Conservation (phyloP, 2,113 vertebrate genomes). For the Paraplagusia blochii region DNA sequence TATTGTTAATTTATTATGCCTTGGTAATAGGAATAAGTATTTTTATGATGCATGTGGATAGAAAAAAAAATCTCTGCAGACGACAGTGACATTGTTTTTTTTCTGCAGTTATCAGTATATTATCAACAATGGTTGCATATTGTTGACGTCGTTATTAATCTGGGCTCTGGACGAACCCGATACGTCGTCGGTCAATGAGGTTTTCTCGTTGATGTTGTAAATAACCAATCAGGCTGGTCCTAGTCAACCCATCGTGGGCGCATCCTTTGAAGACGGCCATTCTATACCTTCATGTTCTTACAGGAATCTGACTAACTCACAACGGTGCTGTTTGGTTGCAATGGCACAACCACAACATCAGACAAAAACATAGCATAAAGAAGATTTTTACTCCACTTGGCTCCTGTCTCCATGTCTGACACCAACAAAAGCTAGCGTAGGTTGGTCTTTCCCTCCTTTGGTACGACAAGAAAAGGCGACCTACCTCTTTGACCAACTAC, state of each 20-base stretch:
- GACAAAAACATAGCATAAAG: background rate
- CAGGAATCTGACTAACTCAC: slow-evolving; percentile 2
- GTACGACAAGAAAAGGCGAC: slow-evolving; percentile 9
- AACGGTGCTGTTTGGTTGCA: slow-evolving; percentile 17
- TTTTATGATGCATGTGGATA: slow-evolving; percentile 51
- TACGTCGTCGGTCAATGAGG: slow-evolving; percentile 6
- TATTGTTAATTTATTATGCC: slow-evolving; percentile 53
- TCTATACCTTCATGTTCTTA: background rate
- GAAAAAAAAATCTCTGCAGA: slow-evolving; percentile 40
- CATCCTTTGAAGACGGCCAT: background rate
- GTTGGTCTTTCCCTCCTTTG: background rate
- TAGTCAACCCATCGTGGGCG: background rate
- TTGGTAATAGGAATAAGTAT: slow-evolving; percentile 43
- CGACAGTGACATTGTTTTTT: too few species aligned
- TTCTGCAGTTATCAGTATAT: slow-evolving; percentile 24
- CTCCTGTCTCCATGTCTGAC: background rate
- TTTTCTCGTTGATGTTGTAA: slow-evolving; percentile 4
- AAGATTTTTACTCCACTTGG: slow-evolving; percentile 13
- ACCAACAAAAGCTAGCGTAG: too few species aligned
- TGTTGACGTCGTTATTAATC: slow-evolving; percentile 24
- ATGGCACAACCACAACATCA: slow-evolving; percentile 7
- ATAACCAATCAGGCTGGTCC: slow-evolving; percentile 6
- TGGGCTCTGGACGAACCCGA: slow-evolving; percentile 12
- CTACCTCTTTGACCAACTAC: slow-evolving; percentile 22
- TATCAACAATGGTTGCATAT: slow-evolving; percentile 37